phyloP scores from a whole-genome alignment of 2,888 invertebrate genomes.

The Papilio protenor region DNA sequence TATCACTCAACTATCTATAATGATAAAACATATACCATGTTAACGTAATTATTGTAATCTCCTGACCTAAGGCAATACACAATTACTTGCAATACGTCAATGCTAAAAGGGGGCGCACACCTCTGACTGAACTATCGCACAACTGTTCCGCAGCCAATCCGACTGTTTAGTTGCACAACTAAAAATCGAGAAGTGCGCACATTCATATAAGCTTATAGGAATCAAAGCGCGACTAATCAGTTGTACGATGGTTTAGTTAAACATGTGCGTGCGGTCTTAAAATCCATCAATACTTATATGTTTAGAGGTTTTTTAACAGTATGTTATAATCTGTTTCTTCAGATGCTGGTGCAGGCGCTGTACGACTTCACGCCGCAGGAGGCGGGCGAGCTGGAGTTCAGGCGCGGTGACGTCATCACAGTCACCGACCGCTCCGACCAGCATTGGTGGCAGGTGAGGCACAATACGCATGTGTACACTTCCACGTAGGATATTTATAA shows the following conservation, averaged over 20 bases:
- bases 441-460: slow-evolving; percentile 91
- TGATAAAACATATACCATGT: neutral
- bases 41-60: neutral
- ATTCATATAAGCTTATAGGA: no score
- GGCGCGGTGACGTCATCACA: slow-evolving; percentile 98
- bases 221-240: no score
- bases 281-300: neutral
- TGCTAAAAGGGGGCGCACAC: neutral
- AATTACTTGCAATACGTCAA: neutral
- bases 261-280: no score
- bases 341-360: slow-evolving; percentile 98
- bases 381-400: slow-evolving; percentile 98
- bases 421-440: slow-evolving; percentile 96
- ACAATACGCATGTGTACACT: neutral
- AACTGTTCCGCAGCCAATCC: no score
- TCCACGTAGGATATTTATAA: no score
- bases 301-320: neutral
- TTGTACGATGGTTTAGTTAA: no score
- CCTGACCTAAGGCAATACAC: slow-evolving; percentile 10
- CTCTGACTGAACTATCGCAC: no score
- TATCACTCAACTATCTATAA: neutral
- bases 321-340: slow-evolving; percentile 46
- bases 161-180: no score
- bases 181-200: no score
- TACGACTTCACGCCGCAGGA: slow-evolving; percentile 99